A percentile compares a stretch with the other conserved stretches of the same genome.
Conservation (phyloP, 2,113 vertebrate genomes). For the Dicerorhinus sumatrensis region DNA sequence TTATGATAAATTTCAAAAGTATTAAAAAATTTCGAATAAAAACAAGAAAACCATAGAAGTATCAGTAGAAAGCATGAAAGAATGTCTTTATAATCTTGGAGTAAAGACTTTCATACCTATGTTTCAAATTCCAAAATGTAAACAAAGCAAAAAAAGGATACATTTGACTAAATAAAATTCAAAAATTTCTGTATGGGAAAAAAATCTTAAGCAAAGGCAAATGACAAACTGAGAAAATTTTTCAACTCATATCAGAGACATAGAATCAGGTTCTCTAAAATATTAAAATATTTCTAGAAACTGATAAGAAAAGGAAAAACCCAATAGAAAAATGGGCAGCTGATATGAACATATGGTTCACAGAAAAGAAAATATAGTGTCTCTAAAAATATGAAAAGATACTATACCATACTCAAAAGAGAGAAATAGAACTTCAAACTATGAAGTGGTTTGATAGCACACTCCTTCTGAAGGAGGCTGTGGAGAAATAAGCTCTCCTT, state of each 20-base stretch:
- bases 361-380: constrained; percentile 1
- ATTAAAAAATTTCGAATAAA: neutral
- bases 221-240: neutral
- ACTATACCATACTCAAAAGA: neutral
- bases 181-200: neutral
- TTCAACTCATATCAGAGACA: neutral
- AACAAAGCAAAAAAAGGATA: neutral
- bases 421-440: constrained; percentile 1
- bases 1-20: constrained; percentile 2
- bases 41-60: neutral
- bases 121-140: neutral
- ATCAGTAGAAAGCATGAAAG: neutral
- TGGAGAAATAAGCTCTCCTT: neutral
- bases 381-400: constrained; percentile 41
- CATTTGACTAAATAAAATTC: neutral
- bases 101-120: neutral
- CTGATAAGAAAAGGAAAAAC: constrained; percentile 14
- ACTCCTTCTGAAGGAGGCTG: neutral
- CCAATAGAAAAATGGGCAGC: constrained; percentile 21
- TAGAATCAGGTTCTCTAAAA: neutral
- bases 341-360: constrained; percentile 16
- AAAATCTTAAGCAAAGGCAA: neutral
- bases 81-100: neutral
- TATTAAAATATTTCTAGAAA: constrained; percentile 39
- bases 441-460: neutral